phyloP scores from a whole-genome alignment of 2,888 invertebrate species.

The Busseola fusca region DNA sequence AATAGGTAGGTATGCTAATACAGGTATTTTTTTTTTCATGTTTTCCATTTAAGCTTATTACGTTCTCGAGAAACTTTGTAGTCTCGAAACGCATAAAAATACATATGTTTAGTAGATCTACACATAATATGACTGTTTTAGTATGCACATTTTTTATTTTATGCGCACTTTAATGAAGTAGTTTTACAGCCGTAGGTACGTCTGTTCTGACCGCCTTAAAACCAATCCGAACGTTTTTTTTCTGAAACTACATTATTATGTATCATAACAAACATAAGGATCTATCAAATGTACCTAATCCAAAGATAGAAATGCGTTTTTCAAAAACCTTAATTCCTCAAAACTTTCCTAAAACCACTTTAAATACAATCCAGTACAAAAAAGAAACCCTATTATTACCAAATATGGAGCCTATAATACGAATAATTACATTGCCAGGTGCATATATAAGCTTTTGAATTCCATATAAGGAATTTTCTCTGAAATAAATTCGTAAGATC shows the following conservation, averaged over 20 bases:
- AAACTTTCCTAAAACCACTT: background rate
- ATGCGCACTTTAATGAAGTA: background rate
- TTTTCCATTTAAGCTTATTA: background rate
- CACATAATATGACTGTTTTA: background rate
- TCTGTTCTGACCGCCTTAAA: slow-evolving; percentile 1
- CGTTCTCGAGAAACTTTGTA: background rate
- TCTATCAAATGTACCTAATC: background rate
- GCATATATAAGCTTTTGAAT: background rate
- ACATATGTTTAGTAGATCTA: background rate
- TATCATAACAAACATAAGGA: background rate
- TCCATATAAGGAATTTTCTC: slow-evolving; percentile 30
- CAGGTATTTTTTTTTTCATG: background rate
- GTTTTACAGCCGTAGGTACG: background rate
- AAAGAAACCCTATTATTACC: background rate
- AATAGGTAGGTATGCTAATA: background rate
- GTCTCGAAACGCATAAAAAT: background rate
- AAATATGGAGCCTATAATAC: background rate
- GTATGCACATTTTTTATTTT: background rate
- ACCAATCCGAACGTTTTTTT: background rate
- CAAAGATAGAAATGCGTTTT: background rate
- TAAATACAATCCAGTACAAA: background rate
- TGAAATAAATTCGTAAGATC: slow-evolving; percentile 12
- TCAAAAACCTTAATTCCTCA: background rate
- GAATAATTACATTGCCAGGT: background rate
- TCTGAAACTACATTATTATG: background rate